Evolutionary conservation across 2,888 invertebrate species (phyloP), one percentile per base, ranked within the genome.

Genomic region (Psylliodes chrysocephalus): DNA sequence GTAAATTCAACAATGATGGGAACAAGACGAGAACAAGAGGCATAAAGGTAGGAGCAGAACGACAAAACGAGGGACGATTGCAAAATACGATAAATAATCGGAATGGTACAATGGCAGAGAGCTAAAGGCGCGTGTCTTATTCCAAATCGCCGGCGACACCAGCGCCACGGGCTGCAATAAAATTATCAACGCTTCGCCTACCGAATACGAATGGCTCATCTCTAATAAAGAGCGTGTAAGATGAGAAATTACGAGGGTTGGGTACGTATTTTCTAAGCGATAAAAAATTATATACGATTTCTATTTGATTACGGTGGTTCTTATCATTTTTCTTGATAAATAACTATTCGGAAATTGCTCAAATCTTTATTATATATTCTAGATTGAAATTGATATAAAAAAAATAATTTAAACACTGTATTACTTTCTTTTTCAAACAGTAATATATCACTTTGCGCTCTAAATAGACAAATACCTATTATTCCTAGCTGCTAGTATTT

Each of bases 201-300:
- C 76, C 73, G 81, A 81, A 81, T 81, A 81, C 75, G 78, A 81
- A 81, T 81, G 75, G 79, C 76, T 79, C 80, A 80, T 81, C 79
- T 78, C 72, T 70, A 69, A 71, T 72, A 73, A 73, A 73, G 72
- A 75, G 72, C 73, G 72, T 74, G 60, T 57, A 61, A 64, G 67
- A 61, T 47, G 35, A 30, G 42, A 49, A 55, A 22, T 25, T 53
- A 56, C 44, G 25, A 46, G 57, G 56, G 63, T 14, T 14, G 53
- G 28, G 30, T 53, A 44, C n/a, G 4, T 10, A 38, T 38, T 38
- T 38, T 33, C 33, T 6, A 6, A 22, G 2, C 6, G n/a, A n/a
- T n/a, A n/a, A n/a, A n/a, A n/a, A n/a, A n/a, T n/a, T n/a, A n/a
- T n/a, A n/a, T n/a, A n/a, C n/a, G n/a, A n/a, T n/a, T n/a, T n/a